phyloP scores from a whole-genome alignment of 2,888 invertebrate genomes.

The Nasonovia ribisnigri region DNA sequence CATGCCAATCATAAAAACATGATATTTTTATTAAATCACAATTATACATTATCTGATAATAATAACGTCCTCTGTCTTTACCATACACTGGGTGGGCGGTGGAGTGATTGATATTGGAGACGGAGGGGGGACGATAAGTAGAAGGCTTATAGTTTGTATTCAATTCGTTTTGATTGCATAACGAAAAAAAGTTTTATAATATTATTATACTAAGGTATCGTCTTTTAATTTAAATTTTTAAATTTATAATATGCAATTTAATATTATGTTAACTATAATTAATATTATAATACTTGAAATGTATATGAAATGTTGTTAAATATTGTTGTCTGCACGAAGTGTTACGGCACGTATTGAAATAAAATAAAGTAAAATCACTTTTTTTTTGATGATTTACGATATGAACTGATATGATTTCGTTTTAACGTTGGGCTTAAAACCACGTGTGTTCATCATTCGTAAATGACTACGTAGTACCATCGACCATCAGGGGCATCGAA shows the following conservation, averaged over 20 bases:
- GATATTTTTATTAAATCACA: no score
- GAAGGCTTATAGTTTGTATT: not conserved
- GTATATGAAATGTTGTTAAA: no score
- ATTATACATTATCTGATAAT: not conserved
- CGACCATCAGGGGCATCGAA: not conserved
- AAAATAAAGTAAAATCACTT: no score
- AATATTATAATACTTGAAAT: no score
- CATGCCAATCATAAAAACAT: not conserved
- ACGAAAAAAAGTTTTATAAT: no score
- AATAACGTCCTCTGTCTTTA: not conserved
- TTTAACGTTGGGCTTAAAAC: conserved; percentile 16
- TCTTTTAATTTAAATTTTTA: no score
- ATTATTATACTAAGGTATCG: no score
- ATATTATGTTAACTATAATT: no score
- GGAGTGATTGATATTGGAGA: not conserved
- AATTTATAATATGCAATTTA: no score
- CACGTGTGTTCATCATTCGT: not conserved
- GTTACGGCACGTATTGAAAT: no score
- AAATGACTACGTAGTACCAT: not conserved
- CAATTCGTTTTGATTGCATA: not conserved
- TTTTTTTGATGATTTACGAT: no score
- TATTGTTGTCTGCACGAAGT: no score
- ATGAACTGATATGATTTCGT: not conserved
- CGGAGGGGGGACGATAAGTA: not conserved
- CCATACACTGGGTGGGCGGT: not conserved